Percentiles rank a stretch among this genome's conserved stretches.
Conservation (phyloP, 2,888 invertebrate species). For the Tetheella fluctuosa region DNA sequence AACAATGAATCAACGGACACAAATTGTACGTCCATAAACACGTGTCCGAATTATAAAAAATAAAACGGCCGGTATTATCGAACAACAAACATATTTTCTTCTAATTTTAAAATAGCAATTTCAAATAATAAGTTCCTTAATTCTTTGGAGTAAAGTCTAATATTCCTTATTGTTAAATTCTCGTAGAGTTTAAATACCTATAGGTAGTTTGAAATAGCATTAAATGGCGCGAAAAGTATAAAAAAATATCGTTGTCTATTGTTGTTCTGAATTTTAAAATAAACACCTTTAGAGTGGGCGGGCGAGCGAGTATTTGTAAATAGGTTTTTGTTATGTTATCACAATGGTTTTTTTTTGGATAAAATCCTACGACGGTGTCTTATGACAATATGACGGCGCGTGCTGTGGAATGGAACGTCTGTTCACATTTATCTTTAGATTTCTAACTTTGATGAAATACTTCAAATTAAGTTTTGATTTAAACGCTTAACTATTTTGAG, state of each 20-base stretch:
- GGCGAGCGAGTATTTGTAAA: constrained; percentile 80
- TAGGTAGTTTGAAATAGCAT: constrained; percentile 70
- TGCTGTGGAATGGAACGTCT: constrained; percentile 33
- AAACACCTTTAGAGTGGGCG: constrained; percentile 84
- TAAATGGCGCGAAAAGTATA: constrained; percentile 80
- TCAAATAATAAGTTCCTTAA: constrained; percentile 28
- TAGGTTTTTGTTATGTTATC: constrained; percentile 72
- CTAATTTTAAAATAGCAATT: constrained; percentile 20
- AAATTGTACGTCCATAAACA: constrained; percentile 77
- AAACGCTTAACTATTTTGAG: no score
- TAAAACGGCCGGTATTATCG: constrained; percentile 45
- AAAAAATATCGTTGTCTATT: constrained; percentile 74
- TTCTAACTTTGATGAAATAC: no score
- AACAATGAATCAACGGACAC: constrained; percentile 72
- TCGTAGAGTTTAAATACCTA: constrained; percentile 34
- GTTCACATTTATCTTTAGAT: background rate
- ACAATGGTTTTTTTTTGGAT: constrained; percentile 64
- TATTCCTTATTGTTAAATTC: constrained; percentile 29
- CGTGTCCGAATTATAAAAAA: constrained; percentile 64
- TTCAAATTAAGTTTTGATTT: no score
- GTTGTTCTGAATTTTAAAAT: constrained; percentile 78
- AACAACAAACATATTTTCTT: constrained; percentile 19
- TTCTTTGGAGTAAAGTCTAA: constrained; percentile 40
- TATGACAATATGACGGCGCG: constrained; percentile 49
- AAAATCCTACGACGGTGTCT: constrained; percentile 40